A percentile compares a stretch with the other conserved stretches of the same genome.
Evolutionary conservation across 2,113 vertebrate genomes (phyloP).

Genomic region (Salvelinus sp.): DNA sequence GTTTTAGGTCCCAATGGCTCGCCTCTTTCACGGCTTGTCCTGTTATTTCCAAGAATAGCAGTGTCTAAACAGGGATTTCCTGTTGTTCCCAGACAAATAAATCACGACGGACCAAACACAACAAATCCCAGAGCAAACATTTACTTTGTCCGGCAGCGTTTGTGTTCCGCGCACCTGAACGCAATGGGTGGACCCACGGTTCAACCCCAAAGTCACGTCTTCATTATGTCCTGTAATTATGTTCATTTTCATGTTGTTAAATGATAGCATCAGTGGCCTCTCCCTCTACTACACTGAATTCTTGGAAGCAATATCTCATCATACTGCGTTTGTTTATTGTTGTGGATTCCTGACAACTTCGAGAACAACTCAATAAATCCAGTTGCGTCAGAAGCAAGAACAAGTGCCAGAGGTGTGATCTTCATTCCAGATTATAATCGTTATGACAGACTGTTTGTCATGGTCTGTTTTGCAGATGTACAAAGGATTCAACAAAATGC

Average conservation of each 20-base stretch:
- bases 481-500: slow-evolving; percentile 93
- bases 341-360: not conserved
- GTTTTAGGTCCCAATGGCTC: not conserved
- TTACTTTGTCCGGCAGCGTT: slow-evolving; percentile 10
- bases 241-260: not conserved
- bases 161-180: slow-evolving; percentile 31
- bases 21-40: slow-evolving; percentile 35
- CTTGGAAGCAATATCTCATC: not conserved
- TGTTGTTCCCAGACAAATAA: slow-evolving; percentile 67
- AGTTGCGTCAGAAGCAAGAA: slow-evolving; percentile 35
- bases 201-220: slow-evolving; percentile 7
- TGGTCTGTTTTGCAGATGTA: slow-evolving; percentile 84
- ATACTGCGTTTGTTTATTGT: slow-evolving; percentile 6
- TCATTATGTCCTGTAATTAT: not conserved
- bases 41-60: slow-evolving; percentile 39
- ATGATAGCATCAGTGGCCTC: not conserved
- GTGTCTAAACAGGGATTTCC: slow-evolving; percentile 70
- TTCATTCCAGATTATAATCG: not conserved
- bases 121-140: slow-evolving; percentile 43
- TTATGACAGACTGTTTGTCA: not conserved
- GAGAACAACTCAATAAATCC: not conserved
- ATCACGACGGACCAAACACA: slow-evolving; percentile 41
- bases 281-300: not conserved
- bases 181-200: slow-evolving; percentile 11
- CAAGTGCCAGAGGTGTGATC: not conserved